Evolutionary conservation across 1,140 invertebrate genomes (phyloP).

Genomic region (Drosophila burlai): DNA sequence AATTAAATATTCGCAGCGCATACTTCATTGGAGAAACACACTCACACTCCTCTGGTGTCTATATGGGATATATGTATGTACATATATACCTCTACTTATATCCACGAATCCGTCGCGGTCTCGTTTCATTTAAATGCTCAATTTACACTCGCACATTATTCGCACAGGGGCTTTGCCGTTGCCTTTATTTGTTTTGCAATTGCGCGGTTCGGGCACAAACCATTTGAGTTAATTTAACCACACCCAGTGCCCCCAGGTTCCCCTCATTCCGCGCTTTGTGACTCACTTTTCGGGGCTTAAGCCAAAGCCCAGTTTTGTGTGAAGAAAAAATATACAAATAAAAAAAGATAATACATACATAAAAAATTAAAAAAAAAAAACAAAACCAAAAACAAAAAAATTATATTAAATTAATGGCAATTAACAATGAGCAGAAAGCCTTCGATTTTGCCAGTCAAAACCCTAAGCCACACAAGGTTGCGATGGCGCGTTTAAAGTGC

Average conservation of each 20-base stretch:
- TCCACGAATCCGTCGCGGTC: conserved; percentile 26
- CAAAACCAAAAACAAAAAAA: conserved; percentile 1
- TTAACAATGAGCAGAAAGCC: conserved; percentile 45
- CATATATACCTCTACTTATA: neutral
- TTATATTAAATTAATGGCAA: conserved; percentile 40
- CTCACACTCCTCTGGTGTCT: neutral
- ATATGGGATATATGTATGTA: neutral
- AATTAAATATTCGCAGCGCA: conserved; percentile 59
- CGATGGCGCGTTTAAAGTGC: conserved; percentile 8
- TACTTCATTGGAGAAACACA: conserved; percentile 37
- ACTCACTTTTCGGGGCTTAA: conserved; percentile 29
- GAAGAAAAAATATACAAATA: conserved; percentile 1
- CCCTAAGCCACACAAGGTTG: conserved; percentile 41
- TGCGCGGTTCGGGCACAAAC: conserved; percentile 32
- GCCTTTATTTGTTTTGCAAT: conserved; percentile 45
- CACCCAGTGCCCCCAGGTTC: conserved; percentile 7
- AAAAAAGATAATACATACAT: neutral
- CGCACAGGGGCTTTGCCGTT: conserved; percentile 30
- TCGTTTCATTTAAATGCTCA: conserved; percentile 57
- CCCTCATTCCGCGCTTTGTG: conserved; percentile 30
- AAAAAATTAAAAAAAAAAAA: neutral
- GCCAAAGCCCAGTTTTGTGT: conserved; percentile 25
- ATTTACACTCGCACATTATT: conserved; percentile 48
- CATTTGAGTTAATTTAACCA: conserved; percentile 49
- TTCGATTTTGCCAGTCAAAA: conserved; percentile 35